Evolutionary conservation across 2,888 invertebrate species (phyloP), one percentile per base, ranked within the genome.

Genomic region (Siphonodentalium dalli): DNA sequence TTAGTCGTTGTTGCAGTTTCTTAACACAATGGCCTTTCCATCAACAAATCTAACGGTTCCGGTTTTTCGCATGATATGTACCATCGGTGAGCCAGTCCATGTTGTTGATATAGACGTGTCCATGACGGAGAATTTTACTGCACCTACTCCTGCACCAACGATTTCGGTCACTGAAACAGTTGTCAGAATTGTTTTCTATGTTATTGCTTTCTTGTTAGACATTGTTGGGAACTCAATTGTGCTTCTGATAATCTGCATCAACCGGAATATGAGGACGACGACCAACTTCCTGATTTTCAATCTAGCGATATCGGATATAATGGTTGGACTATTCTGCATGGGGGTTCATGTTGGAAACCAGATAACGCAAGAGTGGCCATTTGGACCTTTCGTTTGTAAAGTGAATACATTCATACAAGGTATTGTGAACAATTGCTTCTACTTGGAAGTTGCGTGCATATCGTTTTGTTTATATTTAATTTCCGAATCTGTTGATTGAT

Each of bases 251-350:
- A 65, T 76, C n/a, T 43, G 56, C 6, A 47, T 65, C 6, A 72
- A 71, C 52, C 63, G 62, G 35, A 54, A 64, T 15, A 72, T 76
- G 74, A 51, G 70, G 33, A 66, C 68, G 1, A 63, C 73, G 0
- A 73, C 74, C 21, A 74, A 74, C 47, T 49, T 69, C 37, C 63
- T 76, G 26, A 66, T 77, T 8, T 46, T 73, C 35, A 77, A 78
- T 43, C 60, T 76, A 38, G 75, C 77, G 0, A 43, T 72, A 7
- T 71, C 72, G 18, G 77, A 77, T 47, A 46, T 77, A 7, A 61
- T 76, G 66, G 74, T 78, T 6, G 75, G 69, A 0, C 38, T 53
- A 0, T 71, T 74, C 54, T 75, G 74, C 47, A 77, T 78, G 77
- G 76, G 76, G 76, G 68, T 75, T 1, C 76, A 77, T 41, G 63